Evolutionary conservation across 1,140 invertebrate genomes (phyloP).

Genomic region (Drosophila parvula): DNA sequence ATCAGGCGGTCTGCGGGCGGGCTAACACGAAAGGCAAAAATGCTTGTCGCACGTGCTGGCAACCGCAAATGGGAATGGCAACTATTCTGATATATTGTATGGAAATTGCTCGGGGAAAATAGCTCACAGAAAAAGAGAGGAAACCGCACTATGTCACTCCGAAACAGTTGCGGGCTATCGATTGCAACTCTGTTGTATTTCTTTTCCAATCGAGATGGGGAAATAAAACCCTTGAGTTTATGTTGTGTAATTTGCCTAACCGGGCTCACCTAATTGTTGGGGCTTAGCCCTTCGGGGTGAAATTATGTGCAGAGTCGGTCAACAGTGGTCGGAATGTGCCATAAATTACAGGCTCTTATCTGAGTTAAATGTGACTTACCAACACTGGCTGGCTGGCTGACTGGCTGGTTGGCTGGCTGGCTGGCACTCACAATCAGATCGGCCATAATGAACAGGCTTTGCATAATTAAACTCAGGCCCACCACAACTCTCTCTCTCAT

Average conservation of each 20-base stretch:
- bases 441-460: conserved; percentile 59
- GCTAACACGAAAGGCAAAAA: conserved; percentile 34
- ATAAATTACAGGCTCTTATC: conserved; percentile 59
- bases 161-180: conserved; percentile 40
- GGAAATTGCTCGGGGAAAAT: conserved; percentile 10
- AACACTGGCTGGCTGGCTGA: conserved; percentile 30
- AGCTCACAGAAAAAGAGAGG: not conserved
- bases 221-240: conserved; percentile 47
- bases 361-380: conserved; percentile 47
- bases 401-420: conserved; percentile 11
- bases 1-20: conserved; percentile 13
- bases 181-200: conserved; percentile 3
- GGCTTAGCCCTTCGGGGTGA: conserved; percentile 15
- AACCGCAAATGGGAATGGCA: conserved; percentile 30
- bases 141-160: conserved; percentile 14
- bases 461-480: conserved; percentile 56
- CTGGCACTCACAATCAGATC: conserved; percentile 22
- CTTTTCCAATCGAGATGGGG: not conserved
- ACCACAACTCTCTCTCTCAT: conserved; percentile 29
- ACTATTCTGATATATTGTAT: conserved; percentile 37
- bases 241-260: conserved; percentile 50
- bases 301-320: conserved; percentile 39
- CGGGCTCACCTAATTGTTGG: conserved; percentile 51
- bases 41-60: conserved; percentile 48
- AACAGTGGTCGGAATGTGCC: conserved; percentile 21